Evolutionary conservation across 2,888 invertebrate species (phyloP).

Genomic region (Clitarchus hookeri): DNA sequence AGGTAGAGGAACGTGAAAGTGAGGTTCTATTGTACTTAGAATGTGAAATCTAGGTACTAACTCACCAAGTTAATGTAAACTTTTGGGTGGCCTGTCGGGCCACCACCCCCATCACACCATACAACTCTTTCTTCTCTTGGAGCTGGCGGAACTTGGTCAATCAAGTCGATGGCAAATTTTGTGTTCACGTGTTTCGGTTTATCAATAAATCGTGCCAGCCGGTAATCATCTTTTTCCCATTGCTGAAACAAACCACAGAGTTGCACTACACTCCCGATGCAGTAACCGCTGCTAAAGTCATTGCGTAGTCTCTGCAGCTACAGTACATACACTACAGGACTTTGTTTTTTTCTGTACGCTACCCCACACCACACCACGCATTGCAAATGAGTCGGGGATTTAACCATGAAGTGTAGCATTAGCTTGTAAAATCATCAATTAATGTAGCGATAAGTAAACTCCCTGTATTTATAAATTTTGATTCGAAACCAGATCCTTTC

Average conservation of each 20-base stretch:
- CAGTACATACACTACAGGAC: no score
- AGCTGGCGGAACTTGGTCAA: slow-evolving; percentile 83
- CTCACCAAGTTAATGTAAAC: slow-evolving; percentile 95
- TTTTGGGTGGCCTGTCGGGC: slow-evolving; percentile 94
- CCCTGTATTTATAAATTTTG: no score
- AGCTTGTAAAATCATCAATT: no score
- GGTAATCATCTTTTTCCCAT: slow-evolving; percentile 79
- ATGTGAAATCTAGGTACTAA: slow-evolving; percentile 45
- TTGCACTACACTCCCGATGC: not conserved
- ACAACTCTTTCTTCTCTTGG: slow-evolving; percentile 78
- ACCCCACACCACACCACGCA: no score
- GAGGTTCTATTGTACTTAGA: not conserved
- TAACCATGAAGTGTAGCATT: no score
- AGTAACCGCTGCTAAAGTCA: no score
- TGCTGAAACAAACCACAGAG: slow-evolving; percentile 64
- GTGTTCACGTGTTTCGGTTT: slow-evolving; percentile 80
- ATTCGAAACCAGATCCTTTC: no score
- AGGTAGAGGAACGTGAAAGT: no score
- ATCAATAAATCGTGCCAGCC: slow-evolving; percentile 77
- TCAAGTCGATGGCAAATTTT: slow-evolving; percentile 87
- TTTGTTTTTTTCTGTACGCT: no score
- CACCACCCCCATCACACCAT: slow-evolving; percentile 94
- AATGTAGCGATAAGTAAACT: no score
- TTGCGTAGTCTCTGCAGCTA: no score
- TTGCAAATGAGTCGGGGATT: no score